phyloP scores from a whole-genome alignment of 35 echinoderm and acorn worm species.

The Lytechinus variegatus region DNA sequence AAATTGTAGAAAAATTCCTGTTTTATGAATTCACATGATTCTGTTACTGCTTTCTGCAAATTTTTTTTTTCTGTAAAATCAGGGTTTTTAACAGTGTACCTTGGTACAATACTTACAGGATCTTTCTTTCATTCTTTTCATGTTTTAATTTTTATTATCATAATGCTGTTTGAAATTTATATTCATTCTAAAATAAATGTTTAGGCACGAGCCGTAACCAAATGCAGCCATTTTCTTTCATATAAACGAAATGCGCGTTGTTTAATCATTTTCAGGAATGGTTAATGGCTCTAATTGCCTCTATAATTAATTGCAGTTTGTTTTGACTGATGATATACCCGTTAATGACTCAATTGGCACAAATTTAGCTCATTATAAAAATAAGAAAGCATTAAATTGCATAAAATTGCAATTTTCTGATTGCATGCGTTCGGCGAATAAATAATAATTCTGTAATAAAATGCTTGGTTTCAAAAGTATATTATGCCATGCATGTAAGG shows the following conservation, averaged over 20 bases:
- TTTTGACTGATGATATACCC: background rate
- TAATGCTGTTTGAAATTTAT: no score
- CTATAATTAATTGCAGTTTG: background rate
- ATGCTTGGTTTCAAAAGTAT: background rate
- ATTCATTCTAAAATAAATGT: no score
- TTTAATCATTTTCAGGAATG: background rate
- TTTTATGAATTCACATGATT: no score
- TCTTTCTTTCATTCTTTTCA: no score
- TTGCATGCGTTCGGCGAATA: background rate
- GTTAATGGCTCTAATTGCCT: background rate
- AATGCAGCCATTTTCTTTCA: background rate
- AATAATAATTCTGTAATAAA: background rate
- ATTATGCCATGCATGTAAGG: no score
- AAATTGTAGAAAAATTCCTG: no score
- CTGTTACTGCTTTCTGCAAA: no score
- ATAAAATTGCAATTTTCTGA: background rate
- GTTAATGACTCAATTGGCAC: background rate
- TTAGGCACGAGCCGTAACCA: no score
- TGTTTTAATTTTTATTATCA: no score
- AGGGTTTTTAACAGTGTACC: no score
- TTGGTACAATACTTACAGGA: no score
- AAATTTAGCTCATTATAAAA: background rate
- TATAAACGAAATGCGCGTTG: background rate
- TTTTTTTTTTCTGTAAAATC: no score
- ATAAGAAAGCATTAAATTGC: background rate